These are phyloP conservation scores for Temnothorax nylanderi DNA, from an alignment of 1,140 invertebrate genomes.

Conservation along the genomic window DNA sequence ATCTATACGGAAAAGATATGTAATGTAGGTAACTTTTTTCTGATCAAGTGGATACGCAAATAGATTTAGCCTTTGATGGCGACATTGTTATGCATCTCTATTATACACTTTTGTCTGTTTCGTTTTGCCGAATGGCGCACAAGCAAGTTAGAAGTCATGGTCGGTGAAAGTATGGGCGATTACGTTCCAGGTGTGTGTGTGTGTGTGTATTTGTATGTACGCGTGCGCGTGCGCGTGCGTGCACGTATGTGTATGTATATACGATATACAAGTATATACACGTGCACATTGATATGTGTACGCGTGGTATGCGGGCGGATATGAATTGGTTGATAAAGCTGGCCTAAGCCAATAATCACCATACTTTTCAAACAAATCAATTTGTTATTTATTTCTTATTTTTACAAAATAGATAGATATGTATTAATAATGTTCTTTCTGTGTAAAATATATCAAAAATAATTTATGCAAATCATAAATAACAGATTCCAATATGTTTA, in stretches of 20 bases:
- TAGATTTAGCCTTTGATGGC: not conserved
- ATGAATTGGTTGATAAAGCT: constrained; percentile 10
- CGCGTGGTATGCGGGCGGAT: not conserved
- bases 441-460: no score
- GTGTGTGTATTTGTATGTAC: no score
- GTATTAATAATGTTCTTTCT: not conserved
- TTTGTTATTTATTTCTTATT: not conserved
- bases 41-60: not conserved
- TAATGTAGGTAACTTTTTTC: not conserved
- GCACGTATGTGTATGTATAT: not conserved
- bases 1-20: not conserved
- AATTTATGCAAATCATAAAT: no score
- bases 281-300: not conserved
- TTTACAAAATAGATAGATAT: not conserved
- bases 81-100: constrained; percentile 67
- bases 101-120: constrained; percentile 78
- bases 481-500: no score
- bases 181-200: not conserved
- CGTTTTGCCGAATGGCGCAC: constrained; percentile 78
- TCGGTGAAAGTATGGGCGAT: constrained; percentile 81
- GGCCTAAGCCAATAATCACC: not conserved
- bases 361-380: not conserved
- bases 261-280: not conserved
- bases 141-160: constrained; percentile 78
- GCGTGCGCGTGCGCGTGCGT: no score